Evolutionary conservation across 1,140 invertebrate genomes (phyloP).

Genomic region (Leptinotarsa defecta): DNA sequence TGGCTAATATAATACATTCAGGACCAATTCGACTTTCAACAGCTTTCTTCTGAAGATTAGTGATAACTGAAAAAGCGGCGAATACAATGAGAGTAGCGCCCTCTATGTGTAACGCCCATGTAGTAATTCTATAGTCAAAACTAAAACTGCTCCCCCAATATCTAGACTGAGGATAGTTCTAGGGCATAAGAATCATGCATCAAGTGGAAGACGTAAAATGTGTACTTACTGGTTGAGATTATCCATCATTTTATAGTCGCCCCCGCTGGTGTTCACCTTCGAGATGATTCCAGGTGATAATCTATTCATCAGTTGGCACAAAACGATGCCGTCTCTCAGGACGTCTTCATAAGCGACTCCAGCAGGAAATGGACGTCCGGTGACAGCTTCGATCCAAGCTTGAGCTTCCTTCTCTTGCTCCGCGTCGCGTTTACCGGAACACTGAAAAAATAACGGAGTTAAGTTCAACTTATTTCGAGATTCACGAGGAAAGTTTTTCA

Average conservation of each 20-base stretch:
- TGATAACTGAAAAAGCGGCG: too few species aligned
- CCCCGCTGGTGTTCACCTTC: constrained; percentile 86
- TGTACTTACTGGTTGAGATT: constrained; percentile 81
- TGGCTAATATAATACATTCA: too few species aligned
- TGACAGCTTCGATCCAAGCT: constrained; percentile 85
- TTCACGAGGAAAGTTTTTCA: too few species aligned
- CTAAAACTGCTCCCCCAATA: too few species aligned
- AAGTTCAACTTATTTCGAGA: too few species aligned
- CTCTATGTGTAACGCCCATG: too few species aligned
- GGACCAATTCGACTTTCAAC: too few species aligned
- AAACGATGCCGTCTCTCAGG: constrained; percentile 79
- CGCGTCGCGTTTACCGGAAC: constrained; percentile 81
- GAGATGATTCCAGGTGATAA: constrained; percentile 80
- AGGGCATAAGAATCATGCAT: not conserved
- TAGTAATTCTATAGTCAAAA: too few species aligned
- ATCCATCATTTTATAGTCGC: constrained; percentile 94
- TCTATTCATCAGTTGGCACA: constrained; percentile 86
- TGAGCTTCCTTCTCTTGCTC: constrained; percentile 83
- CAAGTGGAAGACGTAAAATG: not conserved
- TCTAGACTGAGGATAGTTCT: too few species aligned
- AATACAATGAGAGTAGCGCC: too few species aligned
- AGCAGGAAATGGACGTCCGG: constrained; percentile 77
- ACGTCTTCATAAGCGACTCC: constrained; percentile 74
- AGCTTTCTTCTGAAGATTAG: too few species aligned
- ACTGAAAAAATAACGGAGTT: constrained; percentile 60